phyloP scores from a whole-genome alignment of 2,797 vertebrate genomes.

The Perodicticus potto region DNA sequence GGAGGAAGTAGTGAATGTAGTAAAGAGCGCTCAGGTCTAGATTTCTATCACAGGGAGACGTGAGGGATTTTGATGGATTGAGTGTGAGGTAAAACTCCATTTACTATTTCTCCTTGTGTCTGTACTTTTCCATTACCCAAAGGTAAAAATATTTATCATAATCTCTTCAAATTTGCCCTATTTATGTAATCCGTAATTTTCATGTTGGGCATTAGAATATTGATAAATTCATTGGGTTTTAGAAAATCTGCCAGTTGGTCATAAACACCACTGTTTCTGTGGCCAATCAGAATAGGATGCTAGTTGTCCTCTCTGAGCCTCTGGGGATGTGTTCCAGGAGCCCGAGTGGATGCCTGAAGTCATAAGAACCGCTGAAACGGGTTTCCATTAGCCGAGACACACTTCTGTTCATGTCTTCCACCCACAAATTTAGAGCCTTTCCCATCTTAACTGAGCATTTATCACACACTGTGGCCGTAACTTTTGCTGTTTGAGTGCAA shows the following conservation, averaged over 20 bases:
- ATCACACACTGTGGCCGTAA: background rate
- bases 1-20: background rate
- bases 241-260: background rate
- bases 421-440: background rate
- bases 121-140: background rate
- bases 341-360: background rate
- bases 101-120: slow-evolving; percentile 7
- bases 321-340: background rate
- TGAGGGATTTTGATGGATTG: slow-evolving; percentile 35
- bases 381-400: background rate
- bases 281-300: background rate
- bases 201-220: background rate
- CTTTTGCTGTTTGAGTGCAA: background rate
- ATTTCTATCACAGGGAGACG: background rate
- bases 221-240: slow-evolving; percentile 9
- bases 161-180: slow-evolving; percentile 8
- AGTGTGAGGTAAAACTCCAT: background rate
- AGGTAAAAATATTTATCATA: slow-evolving; percentile 52
- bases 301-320: background rate
- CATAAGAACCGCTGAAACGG: background rate
- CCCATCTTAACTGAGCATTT: background rate
- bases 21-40: background rate
- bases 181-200: slow-evolving; percentile 18
- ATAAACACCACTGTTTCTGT: background rate
- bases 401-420: background rate